Conservation (phyloP, 2,113 vertebrate species). For the Scolopax mira region DNA sequence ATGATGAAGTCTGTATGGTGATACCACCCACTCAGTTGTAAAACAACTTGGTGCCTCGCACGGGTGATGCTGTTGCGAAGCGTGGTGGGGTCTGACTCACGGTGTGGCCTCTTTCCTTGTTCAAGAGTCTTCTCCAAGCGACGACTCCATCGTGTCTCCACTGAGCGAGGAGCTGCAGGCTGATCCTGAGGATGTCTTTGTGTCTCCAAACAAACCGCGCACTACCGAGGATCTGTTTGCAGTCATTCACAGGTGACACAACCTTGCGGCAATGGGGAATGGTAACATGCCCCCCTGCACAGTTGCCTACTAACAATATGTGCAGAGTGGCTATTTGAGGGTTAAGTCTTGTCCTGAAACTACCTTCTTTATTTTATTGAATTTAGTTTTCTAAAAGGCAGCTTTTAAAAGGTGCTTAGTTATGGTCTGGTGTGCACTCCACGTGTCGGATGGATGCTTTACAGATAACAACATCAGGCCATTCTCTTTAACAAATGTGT, state of each 20-base stretch:
- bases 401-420: neutral
- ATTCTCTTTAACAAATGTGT: neutral
- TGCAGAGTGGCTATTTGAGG: neutral
- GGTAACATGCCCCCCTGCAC: neutral
- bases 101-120: conserved; percentile 43
- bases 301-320: neutral
- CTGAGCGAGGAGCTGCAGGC: conserved; percentile 89
- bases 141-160: conserved; percentile 90
- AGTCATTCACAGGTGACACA: conserved; percentile 95
- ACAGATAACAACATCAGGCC: neutral
- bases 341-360: neutral
- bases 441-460: neutral
- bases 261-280: neutral
- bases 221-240: conserved; percentile 98
- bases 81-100: neutral
- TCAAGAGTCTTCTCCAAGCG: conserved; percentile 82
- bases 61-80: neutral
- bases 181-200: conserved; percentile 87
- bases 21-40: accelerated
- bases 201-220: conserved; percentile 93
- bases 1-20: neutral
- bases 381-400: neutral
- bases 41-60: neutral
- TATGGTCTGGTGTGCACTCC: neutral
- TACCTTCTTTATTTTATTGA: neutral